phyloP scores from a whole-genome alignment of 2,113 vertebrate species.

The Rafetus swinhoei region DNA sequence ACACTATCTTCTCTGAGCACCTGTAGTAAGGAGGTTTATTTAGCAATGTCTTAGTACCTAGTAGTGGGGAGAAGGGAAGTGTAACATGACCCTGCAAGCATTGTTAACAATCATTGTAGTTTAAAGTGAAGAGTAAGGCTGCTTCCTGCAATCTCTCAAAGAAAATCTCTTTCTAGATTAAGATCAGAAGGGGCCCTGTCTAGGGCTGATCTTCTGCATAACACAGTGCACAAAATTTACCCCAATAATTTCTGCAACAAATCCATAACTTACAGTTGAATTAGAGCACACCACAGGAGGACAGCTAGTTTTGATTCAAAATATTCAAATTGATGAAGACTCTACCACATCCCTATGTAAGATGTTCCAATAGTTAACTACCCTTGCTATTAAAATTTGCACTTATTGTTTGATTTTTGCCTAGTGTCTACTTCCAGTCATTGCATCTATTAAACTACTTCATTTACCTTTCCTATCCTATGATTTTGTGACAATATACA shows the following conservation, averaged over 20 bases:
- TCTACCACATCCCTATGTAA: background rate
- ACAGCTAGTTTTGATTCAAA: too few relatives aligned
- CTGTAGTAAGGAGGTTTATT: background rate
- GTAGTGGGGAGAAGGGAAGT: background rate
- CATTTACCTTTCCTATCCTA: accelerated
- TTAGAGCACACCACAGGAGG: too few relatives aligned
- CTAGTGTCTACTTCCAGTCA: background rate
- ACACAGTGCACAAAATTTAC: too few relatives aligned
- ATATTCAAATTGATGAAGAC: background rate
- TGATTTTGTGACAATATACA: background rate
- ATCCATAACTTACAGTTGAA: too few relatives aligned
- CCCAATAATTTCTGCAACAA: background rate
- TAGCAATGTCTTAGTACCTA: background rate
- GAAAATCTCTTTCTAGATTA: background rate
- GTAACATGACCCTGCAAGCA: background rate
- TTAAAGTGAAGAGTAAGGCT: background rate
- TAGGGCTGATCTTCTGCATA: too few relatives aligned
- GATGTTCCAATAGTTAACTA: background rate
- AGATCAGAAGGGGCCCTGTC: too few relatives aligned
- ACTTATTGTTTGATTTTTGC: background rate
- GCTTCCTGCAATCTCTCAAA: background rate
- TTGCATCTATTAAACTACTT: background rate
- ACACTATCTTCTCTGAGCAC: background rate
- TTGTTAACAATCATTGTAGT: background rate
- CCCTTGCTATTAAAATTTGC: background rate